Evolutionary conservation across 92 coral and sea anemone genomes (phyloP).

Genomic region (Blastomussa wellsi): DNA sequence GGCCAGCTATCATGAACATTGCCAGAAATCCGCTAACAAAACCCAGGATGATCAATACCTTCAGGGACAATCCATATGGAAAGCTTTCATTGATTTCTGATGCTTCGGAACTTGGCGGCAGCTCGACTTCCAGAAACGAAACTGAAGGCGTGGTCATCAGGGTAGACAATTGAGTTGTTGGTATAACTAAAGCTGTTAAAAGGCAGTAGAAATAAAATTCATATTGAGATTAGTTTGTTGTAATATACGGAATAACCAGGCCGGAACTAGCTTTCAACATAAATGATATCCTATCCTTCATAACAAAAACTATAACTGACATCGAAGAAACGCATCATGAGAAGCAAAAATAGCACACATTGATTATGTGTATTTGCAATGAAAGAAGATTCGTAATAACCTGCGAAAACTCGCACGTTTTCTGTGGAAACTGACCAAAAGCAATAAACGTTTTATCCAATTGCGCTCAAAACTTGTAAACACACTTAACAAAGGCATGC

Average conservation of each 20-base stretch:
- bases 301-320: too few relatives aligned
- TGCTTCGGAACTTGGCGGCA: neutral
- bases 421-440: neutral
- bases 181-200: neutral
- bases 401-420: neutral
- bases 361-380: too few relatives aligned
- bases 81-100: neutral
- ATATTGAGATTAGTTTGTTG: neutral
- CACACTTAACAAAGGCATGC: neutral
- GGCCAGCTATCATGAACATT: too few relatives aligned
- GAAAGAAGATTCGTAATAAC: neutral
- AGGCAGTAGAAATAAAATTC: neutral
- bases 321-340: too few relatives aligned
- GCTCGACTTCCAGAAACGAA: neutral
- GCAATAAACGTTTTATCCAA: too few relatives aligned
- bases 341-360: too few relatives aligned
- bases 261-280: too few relatives aligned
- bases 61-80: neutral
- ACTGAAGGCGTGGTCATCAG: neutral
- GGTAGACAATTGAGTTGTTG: neutral
- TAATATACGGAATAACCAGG: too few relatives aligned
- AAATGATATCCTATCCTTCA: too few relatives aligned
- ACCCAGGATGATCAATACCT: neutral
- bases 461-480: neutral
- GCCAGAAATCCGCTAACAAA: neutral